Evolutionary conservation across 2,888 invertebrate species (phyloP).

Genomic region (Aleiodes testaceus): DNA sequence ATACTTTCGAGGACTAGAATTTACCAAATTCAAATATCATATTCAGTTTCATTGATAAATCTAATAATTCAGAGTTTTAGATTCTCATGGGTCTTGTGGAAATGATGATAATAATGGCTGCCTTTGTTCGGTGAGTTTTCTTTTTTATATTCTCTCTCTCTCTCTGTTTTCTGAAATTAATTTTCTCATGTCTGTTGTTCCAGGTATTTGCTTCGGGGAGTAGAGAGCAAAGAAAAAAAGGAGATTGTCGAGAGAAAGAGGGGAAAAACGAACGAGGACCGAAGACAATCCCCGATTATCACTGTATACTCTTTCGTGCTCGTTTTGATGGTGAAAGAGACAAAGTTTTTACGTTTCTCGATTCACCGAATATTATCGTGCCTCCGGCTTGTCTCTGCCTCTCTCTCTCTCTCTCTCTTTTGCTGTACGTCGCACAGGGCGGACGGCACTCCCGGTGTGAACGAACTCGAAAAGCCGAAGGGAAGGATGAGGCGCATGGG

Average conservation of each 20-base stretch:
- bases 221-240: slow-evolving; percentile 30
- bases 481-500: slow-evolving; percentile 10
- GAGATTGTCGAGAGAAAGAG: slow-evolving; percentile 1
- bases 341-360: slow-evolving; percentile 55
- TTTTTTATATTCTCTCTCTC: not conserved
- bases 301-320: slow-evolving; percentile 29
- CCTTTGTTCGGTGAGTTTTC: not conserved
- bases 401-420: slow-evolving; percentile 36
- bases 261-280: slow-evolving; percentile 14
- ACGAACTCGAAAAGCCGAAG: slow-evolving; percentile 59
- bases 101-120: too few species aligned
- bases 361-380: slow-evolving; percentile 60
- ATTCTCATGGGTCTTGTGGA: not conserved
- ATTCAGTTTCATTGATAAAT: not conserved
- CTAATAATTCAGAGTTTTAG: not conserved
- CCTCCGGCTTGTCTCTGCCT: slow-evolving; percentile 49
- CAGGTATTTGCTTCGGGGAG: slow-evolving; percentile 25
- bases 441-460: slow-evolving; percentile 58
- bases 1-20: slow-evolving; percentile 21
- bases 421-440: slow-evolving; percentile 41
- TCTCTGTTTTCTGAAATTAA: slow-evolving; percentile 22
- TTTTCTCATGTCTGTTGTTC: slow-evolving; percentile 31
- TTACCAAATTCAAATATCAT: not conserved
- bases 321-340: slow-evolving; percentile 25
- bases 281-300: slow-evolving; percentile 39